Percentiles rank a stretch among this genome's conserved stretches.
These are phyloP conservation scores for Dendroctonus valens DNA, from an alignment of 1,140 invertebrate genomes.

Conservation along the genomic window DNA sequence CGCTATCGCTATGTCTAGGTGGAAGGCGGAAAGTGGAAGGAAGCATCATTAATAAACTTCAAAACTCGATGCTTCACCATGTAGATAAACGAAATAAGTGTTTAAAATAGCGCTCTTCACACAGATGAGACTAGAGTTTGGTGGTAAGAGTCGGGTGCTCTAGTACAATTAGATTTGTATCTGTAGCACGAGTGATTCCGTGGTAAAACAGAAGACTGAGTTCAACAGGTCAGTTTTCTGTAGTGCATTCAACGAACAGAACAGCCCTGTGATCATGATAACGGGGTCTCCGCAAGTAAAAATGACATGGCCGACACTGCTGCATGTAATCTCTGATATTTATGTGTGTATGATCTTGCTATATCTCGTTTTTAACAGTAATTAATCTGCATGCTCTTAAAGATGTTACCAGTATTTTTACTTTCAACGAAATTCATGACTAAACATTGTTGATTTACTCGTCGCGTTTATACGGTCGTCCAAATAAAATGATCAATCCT, in stretches of 20 bases:
- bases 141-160: constrained; percentile 7
- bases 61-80: too few species aligned
- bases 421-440: constrained; percentile 20
- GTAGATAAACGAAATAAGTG: neutral
- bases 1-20: neutral
- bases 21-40: neutral
- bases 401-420: constrained; percentile 20
- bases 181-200: constrained; percentile 23
- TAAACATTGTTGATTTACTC: constrained; percentile 20
- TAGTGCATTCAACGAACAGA: constrained; percentile 15
- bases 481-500: too few species aligned
- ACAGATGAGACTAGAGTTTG: constrained; percentile 12
- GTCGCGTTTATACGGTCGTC: neutral
- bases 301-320: constrained; percentile 22
- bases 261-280: constrained; percentile 21
- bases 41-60: too few species aligned
- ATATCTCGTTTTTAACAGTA: constrained; percentile 17
- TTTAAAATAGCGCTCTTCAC: constrained; percentile 15
- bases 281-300: constrained; percentile 9
- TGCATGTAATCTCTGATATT: constrained; percentile 22
- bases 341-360: constrained; percentile 18
- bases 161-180: constrained; percentile 22
- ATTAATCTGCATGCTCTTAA: constrained; percentile 24
- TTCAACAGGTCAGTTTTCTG: constrained; percentile 23
- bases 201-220: constrained; percentile 10